These are phyloP conservation scores for Cephus spinipes DNA, from an alignment of 2,888 invertebrate genomes.

Conservation along the genomic window DNA sequence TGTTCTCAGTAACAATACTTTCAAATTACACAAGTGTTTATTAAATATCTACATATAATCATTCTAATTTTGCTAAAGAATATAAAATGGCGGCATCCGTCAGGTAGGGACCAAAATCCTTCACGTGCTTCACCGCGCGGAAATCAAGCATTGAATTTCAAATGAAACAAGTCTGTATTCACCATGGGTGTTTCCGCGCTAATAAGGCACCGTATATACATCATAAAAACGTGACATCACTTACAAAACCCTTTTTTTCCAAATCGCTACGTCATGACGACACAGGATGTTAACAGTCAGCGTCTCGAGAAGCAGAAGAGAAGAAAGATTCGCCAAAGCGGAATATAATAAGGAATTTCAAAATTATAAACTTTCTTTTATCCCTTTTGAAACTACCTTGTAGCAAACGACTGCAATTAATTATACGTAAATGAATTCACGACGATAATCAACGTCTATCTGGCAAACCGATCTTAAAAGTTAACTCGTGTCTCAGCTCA, in stretches of 20 bases:
- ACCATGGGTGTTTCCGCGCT: background rate
- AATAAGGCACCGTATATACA: conserved; percentile 4
- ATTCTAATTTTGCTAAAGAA: background rate
- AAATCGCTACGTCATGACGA: background rate
- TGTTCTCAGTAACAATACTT: background rate
- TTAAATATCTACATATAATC: background rate
- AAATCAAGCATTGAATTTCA: background rate
- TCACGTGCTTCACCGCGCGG: background rate
- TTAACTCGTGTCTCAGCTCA: background rate
- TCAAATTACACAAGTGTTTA: background rate
- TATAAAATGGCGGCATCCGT: background rate
- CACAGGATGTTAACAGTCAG: conserved; percentile 5
- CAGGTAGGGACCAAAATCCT: background rate
- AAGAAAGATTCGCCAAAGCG: background rate
- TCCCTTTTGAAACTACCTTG: background rate
- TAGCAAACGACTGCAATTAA: background rate
- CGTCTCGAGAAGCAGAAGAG: background rate
- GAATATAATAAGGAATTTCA: background rate
- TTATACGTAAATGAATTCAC: background rate
- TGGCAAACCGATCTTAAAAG: background rate
- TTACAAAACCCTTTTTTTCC: background rate
- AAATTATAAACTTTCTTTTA: background rate
- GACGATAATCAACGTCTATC: background rate
- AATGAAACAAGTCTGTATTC: background rate
- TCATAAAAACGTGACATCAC: background rate